A percentile compares a stretch with the other conserved stretches of the same genome.
Conservation (phyloP, 1,140 invertebrate genomes). For the Ceratina calcarata region DNA sequence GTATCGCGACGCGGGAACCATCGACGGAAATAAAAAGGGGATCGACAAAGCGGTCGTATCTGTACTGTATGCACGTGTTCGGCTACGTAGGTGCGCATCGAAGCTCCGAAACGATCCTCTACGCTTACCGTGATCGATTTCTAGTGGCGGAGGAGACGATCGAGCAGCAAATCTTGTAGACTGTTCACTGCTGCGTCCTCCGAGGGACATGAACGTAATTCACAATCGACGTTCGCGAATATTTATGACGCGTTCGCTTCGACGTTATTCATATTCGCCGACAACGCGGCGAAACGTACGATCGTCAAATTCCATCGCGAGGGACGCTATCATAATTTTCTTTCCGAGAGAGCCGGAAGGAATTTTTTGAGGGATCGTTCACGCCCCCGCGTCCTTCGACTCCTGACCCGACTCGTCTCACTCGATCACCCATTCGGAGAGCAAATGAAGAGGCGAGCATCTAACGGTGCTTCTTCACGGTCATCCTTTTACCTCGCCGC, state of each 20-base stretch:
- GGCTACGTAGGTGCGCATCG: too few species aligned
- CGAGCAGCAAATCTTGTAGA: background rate
- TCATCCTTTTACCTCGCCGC: constrained; percentile 15
- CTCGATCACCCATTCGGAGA: constrained; percentile 21
- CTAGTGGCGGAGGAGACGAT: background rate
- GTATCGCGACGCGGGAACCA: too few species aligned
- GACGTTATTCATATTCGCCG: background rate
- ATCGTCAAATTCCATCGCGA: background rate
- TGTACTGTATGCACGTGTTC: too few species aligned
- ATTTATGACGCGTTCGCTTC: background rate
- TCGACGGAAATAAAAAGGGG: too few species aligned
- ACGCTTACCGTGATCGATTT: background rate
- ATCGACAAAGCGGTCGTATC: too few species aligned
- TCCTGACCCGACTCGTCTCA: background rate
- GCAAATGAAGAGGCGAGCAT: constrained; percentile 22
- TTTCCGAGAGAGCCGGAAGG: too few species aligned
- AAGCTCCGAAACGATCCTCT: too few species aligned
- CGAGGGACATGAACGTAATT: background rate
- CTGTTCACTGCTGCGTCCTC: background rate
- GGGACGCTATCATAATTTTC: too few species aligned
- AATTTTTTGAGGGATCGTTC: too few species aligned
- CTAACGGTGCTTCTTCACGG: constrained; percentile 24
- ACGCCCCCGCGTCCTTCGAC: too few species aligned
- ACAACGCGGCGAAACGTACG: too few species aligned
- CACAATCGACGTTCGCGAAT: background rate